Conservation (phyloP, 2,797 vertebrate species). For the Thalassophryne amazonica region DNA sequence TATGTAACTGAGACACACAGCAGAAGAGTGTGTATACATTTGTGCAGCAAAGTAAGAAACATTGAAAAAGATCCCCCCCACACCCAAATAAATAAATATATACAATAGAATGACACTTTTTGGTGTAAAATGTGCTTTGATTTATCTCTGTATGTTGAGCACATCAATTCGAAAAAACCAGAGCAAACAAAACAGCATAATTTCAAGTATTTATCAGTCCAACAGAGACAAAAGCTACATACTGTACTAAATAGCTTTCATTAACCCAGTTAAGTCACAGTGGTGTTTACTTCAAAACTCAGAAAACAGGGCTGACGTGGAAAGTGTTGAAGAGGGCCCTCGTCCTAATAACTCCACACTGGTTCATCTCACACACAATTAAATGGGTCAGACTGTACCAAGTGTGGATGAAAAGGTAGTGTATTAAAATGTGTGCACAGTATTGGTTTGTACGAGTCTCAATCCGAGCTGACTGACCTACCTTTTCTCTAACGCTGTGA, state of each 20-base stretch:
- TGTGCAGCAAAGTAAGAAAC: background rate
- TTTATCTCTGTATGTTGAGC: too few species aligned
- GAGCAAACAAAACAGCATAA: background rate
- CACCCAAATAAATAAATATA: too few species aligned
- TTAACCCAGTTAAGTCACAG: constrained; percentile 56
- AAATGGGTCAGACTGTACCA: constrained; percentile 70
- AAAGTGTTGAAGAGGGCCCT: constrained; percentile 45
- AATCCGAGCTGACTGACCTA: constrained; percentile 46
- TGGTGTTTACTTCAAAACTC: constrained; percentile 45
- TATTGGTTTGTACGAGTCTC: constrained; percentile 21
- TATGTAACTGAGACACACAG: constrained; percentile 73
- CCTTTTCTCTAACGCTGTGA: constrained; percentile 51
- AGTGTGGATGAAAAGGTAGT: constrained; percentile 50
- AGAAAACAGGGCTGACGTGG: constrained; percentile 26
- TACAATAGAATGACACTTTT: too few species aligned
- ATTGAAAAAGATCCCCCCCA: too few species aligned
- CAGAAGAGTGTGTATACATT: background rate
- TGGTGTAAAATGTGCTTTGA: too few species aligned
- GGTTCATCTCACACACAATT: constrained; percentile 41
- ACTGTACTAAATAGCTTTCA: constrained; percentile 18
- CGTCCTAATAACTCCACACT: constrained; percentile 52
- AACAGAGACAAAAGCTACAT: constrained; percentile 11
- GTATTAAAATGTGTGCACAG: constrained; percentile 27
- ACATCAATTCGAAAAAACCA: too few species aligned
- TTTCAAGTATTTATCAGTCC: constrained; percentile 5